Base-by-base conservation (phyloP, 1,140 invertebrate species). In the Aricia agestis region DNA sequence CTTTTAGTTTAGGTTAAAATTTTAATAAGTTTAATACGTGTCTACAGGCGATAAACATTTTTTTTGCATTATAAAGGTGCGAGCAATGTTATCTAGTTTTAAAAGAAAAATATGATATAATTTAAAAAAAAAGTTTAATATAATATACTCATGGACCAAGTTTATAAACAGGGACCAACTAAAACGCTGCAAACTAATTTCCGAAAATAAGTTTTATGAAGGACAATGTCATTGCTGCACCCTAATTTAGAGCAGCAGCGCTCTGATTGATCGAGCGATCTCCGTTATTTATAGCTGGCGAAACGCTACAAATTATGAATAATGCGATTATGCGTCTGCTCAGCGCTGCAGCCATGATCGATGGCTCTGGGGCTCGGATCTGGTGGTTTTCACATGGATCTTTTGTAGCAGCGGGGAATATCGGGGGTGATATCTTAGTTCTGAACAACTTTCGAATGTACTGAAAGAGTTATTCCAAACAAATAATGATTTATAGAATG, bases 251-350 rank as follows among this genome's bases (percentile, higher is more conserved):
- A 63, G 59, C 59, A 13, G 19, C 59, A 25, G 18, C 18, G 6
- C 17, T 45, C 67, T 85, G 83, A 85, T 83, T 85, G 83, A 85
- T 85, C 73, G 78, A 71, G 36, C 74, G 74, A 73, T 76, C 65
- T 52, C 69, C 68, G 74, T 78, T 80, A 81, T 82, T 82, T 82
- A 83, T 80, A 80, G 80, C 75, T 63, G 68, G 59, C 71, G 68
- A 66, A 71, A 75, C 74, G 71, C 75, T 74, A 81, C 79, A 82
- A 81, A 82, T 85, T 83, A 85, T 85, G 77, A 80, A 82, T 78
- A 79, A 81, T 78, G 75, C 58, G 71, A 79, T 77, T 78, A 76
- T 71, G 74, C 67, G 68, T 68, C 31, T 76, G 61, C 68, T 72
- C 68, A 58, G 70, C 58, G 18, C 59, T 19, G 18, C 71, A 72